These are phyloP conservation scores for Cerastis rubricosa DNA, from an alignment of 2,888 invertebrate species.

Conservation along the genomic window DNA sequence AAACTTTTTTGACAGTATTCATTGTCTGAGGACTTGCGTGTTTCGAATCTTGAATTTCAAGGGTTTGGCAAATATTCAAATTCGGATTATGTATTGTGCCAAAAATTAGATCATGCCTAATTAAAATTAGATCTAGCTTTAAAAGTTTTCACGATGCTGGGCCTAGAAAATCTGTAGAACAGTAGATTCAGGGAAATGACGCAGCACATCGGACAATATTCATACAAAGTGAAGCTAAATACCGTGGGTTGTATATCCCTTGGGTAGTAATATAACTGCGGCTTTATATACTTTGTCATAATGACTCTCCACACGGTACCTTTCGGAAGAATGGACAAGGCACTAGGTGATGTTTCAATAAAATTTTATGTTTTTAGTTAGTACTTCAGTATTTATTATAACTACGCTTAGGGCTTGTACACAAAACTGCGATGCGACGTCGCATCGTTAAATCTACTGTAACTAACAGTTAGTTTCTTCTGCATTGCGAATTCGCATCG, in stretches of 20 bases:
- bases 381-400: conserved; percentile 3
- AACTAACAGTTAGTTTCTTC: too few species aligned
- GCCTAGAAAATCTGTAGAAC: neutral
- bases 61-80: conserved; percentile 43
- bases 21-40: neutral
- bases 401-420: neutral
- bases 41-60: conserved; percentile 4
- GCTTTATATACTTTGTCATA: neutral
- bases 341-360: neutral
- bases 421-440: too few species aligned
- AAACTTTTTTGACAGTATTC: neutral
- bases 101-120: conserved; percentile 18
- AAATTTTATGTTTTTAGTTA: neutral
- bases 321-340: neutral
- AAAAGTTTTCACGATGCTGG: neutral
- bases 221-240: neutral
- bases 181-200: neutral
- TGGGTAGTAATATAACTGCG: neutral
- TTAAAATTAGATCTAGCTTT: neutral
- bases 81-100: conserved; percentile 13
- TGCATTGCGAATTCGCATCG: too few species aligned
- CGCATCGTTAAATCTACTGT: too few species aligned
- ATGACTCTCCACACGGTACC: neutral
- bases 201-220: neutral
- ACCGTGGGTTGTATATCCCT: neutral